These are phyloP conservation scores for Erebia ligea DNA, from an alignment of 2,888 invertebrate genomes.

Conservation along the genomic window DNA sequence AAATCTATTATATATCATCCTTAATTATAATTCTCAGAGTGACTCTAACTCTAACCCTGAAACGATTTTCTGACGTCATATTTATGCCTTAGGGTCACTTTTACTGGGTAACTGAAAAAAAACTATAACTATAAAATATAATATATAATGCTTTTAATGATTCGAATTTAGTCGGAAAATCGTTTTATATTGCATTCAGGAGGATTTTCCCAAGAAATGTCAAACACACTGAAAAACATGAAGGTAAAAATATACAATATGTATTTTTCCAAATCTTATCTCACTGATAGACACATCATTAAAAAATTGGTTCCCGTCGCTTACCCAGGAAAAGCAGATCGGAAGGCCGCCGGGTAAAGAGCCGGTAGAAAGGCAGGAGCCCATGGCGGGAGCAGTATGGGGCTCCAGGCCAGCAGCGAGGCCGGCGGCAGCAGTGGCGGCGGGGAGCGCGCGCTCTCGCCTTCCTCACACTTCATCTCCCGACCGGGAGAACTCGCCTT, in stretches of 20 bases:
- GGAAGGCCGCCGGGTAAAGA: constrained; percentile 87
- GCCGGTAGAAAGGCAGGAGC: constrained; percentile 88
- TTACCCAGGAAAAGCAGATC: constrained; percentile 90
- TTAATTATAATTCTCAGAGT: no score
- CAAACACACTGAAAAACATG: not conserved
- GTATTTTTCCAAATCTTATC: not conserved
- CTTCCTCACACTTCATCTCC: constrained; percentile 81
- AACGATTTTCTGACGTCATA: no score
- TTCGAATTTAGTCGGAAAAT: no score
- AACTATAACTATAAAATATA: no score
- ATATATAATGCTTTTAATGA: no score
- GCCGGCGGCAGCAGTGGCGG: constrained; percentile 79
- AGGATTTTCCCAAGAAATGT: not conserved
- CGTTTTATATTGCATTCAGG: no score
- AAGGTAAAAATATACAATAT: not conserved
- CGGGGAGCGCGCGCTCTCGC: constrained; percentile 70
- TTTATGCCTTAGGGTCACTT: no score
- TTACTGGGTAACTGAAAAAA: no score
- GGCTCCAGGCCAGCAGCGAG: constrained; percentile 90
- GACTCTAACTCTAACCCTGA: no score
- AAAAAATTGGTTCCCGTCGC: constrained; percentile 51
- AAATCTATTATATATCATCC: no score
- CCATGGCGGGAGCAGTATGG: constrained; percentile 89
- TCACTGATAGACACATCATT: not conserved
- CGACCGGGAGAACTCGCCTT: constrained; percentile 78